These are phyloP conservation scores for Paratrypauchen microcephalus DNA, from an alignment of 2,797 vertebrate species.

Conservation along the genomic window DNA sequence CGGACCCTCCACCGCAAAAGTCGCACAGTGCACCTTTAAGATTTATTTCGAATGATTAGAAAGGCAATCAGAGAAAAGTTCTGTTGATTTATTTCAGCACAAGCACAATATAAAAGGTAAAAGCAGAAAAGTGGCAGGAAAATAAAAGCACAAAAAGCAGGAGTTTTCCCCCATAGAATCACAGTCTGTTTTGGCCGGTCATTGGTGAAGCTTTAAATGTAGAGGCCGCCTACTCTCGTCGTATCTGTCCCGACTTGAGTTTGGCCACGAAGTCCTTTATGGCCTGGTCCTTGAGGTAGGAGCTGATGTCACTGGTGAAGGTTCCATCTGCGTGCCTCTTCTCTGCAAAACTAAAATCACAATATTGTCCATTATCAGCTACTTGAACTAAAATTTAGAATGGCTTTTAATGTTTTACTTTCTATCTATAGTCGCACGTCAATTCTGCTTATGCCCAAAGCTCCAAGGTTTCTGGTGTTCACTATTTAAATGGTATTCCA, in stretches of 20 bases:
- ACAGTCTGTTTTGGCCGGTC: constrained; percentile 42
- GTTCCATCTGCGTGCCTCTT: constrained; percentile 93
- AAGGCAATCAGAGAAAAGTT: constrained; percentile 39
- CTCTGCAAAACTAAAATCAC: constrained; percentile 70
- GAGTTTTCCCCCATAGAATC: constrained; percentile 42
- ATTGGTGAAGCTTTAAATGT: constrained; percentile 34
- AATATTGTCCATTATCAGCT: background rate
- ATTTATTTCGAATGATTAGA: constrained; percentile 17
- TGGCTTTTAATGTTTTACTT: no score
- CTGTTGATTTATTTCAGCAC: constrained; percentile 75
- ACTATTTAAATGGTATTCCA: no score
- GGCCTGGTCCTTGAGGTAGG: constrained; percentile 89
- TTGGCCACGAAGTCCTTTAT: constrained; percentile 93
- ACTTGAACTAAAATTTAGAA: no score
- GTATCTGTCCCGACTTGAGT: constrained; percentile 89
- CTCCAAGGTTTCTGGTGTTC: no score
- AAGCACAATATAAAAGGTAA: constrained; percentile 47
- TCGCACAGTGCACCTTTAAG: background rate
- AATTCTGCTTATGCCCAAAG: no score
- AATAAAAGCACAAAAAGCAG: constrained; percentile 35
- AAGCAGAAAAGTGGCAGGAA: constrained; percentile 16
- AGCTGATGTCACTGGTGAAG: constrained; percentile 93
- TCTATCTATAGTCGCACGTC: no score
- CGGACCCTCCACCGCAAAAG: no score
- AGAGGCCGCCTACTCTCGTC: constrained; percentile 87